A percentile compares a stretch with the other conserved stretches of the same genome.
Conservation (phyloP, 2,888 invertebrate genomes). For the Bellardia bayeri region DNA sequence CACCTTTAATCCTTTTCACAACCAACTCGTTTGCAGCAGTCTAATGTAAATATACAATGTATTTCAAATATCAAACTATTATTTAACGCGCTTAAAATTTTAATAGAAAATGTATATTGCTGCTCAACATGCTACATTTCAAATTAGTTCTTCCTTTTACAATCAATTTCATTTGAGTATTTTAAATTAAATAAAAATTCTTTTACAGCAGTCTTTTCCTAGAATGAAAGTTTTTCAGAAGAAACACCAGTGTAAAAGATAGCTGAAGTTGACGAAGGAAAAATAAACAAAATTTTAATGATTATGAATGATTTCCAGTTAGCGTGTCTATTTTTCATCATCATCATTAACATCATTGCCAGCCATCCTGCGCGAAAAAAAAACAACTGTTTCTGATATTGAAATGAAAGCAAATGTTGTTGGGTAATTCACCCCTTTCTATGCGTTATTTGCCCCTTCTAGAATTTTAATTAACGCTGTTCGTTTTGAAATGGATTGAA, state of each 20-base stretch:
- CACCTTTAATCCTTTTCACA: too few species aligned
- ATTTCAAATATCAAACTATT: not conserved
- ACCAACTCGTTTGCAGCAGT: too few species aligned
- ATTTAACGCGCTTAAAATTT: not conserved
- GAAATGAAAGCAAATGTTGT: conserved; percentile 12
- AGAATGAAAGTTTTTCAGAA: not conserved
- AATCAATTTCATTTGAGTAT: not conserved
- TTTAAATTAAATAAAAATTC: not conserved
- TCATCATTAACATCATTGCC: conserved; percentile 60
- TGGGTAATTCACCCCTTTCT: conserved; percentile 29
- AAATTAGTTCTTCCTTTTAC: not conserved
- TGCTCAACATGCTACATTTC: not conserved
- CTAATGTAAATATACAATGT: too few species aligned
- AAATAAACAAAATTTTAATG: conserved; percentile 31
- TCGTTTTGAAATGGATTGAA: not conserved
- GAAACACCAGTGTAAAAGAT: not conserved
- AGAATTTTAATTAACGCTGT: conserved; percentile 31
- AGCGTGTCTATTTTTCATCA: conserved; percentile 66
- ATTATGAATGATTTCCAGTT: conserved; percentile 64
- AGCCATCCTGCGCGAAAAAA: conserved; percentile 41
- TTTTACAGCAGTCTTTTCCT: not conserved
- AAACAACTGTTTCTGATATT: not conserved
- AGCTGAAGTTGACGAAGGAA: not conserved
- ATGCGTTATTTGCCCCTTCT: conserved; percentile 5
- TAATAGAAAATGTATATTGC: not conserved